These are phyloP conservation scores for Mystacides longicornis DNA, from an alignment of 2,888 invertebrate genomes.

Conservation along the genomic window DNA sequence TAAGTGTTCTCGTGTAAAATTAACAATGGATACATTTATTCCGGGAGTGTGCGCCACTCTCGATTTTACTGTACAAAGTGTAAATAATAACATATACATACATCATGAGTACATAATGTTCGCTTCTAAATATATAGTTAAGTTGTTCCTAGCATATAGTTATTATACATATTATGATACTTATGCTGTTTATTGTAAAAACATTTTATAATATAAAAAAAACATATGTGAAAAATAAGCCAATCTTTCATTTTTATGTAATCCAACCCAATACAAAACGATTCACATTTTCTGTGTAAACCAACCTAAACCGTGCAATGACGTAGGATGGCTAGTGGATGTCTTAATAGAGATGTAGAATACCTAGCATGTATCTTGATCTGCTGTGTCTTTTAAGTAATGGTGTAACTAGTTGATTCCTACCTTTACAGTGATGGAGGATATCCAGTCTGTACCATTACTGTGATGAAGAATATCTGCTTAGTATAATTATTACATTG, in stretches of 20 bases:
- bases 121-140: slow-evolving; percentile 47
- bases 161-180: slow-evolving; percentile 53
- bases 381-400: background rate
- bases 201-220: slow-evolving; percentile 53
- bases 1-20: slow-evolving; percentile 41
- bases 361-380: background rate
- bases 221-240: slow-evolving; percentile 16
- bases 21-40: slow-evolving; percentile 34
- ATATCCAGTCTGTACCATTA: too few relatives aligned
- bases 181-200: slow-evolving; percentile 55
- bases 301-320: too few relatives aligned
- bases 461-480: too few relatives aligned
- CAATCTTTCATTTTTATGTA: slow-evolving; percentile 1
- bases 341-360: too few relatives aligned
- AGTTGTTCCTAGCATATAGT: slow-evolving; percentile 53
- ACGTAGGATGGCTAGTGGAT: too few relatives aligned
- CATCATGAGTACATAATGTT: slow-evolving; percentile 42
- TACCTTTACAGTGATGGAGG: too few relatives aligned
- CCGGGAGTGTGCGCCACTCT: background rate
- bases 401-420: too few relatives aligned
- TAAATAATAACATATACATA: slow-evolving; percentile 34
- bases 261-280: too few relatives aligned
- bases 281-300: too few relatives aligned
- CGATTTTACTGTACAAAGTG: slow-evolving; percentile 49
- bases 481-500: too few relatives aligned